phyloP scores from a whole-genome alignment of 1,140 invertebrate species.

The Arion vulgaris region DNA sequence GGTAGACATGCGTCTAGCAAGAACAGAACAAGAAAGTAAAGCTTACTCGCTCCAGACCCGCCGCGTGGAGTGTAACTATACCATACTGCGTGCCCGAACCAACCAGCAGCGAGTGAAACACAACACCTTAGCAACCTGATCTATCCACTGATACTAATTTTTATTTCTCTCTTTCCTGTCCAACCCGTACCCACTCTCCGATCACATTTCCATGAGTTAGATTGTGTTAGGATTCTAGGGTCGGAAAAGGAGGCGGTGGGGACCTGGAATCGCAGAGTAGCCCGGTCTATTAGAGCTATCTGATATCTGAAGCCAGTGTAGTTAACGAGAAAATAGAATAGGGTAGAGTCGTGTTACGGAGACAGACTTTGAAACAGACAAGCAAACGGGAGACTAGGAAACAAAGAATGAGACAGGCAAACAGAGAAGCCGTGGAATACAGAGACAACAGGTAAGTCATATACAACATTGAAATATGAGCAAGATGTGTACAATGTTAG shows the following conservation, averaged over 20 bases:
- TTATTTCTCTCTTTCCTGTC: background rate
- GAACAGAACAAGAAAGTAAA: background rate
- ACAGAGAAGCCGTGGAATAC: background rate
- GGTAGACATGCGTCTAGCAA: too few species aligned
- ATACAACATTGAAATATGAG: too few species aligned
- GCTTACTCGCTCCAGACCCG: background rate
- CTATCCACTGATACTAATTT: conserved; percentile 3
- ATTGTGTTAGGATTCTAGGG: background rate
- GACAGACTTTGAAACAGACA: too few species aligned
- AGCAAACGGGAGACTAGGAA: too few species aligned
- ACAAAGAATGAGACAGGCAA: background rate
- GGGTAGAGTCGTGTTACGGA: too few species aligned
- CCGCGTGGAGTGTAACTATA: background rate
- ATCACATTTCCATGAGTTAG: background rate
- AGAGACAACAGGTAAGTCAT: too few species aligned
- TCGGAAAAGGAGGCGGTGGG: too few species aligned
- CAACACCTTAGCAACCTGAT: background rate
- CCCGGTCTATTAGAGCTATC: background rate
- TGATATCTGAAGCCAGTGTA: background rate
- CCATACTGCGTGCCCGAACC: background rate
- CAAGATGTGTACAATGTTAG: too few species aligned
- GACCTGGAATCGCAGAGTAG: too few species aligned
- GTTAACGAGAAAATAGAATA: too few species aligned
- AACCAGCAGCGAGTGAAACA: background rate
- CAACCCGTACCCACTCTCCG: background rate